These are phyloP conservation scores for Onychostoma macrolepis DNA, from an alignment of 2,113 vertebrate species.

Conservation along the genomic window DNA sequence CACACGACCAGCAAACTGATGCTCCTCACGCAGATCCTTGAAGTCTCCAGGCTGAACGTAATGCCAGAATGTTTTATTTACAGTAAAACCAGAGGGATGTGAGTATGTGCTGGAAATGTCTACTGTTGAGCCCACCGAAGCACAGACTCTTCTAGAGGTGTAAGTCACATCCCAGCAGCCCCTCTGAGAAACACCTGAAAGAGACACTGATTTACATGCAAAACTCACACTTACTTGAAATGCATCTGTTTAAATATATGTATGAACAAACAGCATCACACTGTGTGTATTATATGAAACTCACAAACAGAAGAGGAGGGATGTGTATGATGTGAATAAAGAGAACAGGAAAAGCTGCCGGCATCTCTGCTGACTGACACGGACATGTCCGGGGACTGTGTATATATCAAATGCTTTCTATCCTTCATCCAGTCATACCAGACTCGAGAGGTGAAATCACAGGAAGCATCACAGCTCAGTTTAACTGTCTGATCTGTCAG, in stretches of 20 bases:
- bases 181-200: not conserved
- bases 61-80: not conserved
- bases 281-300: not conserved
- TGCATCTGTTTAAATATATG: not conserved
- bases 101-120: conserved; percentile 12
- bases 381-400: fast-evolving
- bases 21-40: not conserved
- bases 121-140: not conserved
- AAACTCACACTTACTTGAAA: not conserved
- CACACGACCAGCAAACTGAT: conserved; percentile 41
- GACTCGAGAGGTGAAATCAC: not conserved
- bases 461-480: conserved; percentile 27
- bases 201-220: not conserved
- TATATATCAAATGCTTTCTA: not conserved
- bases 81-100: not conserved
- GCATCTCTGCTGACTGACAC: not conserved
- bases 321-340: too few species aligned
- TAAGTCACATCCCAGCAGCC: conserved; percentile 14
- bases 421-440: not conserved
- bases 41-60: fast-evolving
- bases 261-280: not conserved
- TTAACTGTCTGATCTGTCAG: not conserved
- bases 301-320: conserved; percentile 13
- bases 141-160: conserved; percentile 16
- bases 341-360: conserved; percentile 21